Percentiles rank a stretch among this genome's conserved stretches.
These are phyloP conservation scores for Arothron firmamentum DNA, from an alignment of 2,113 vertebrate species.

Conservation along the genomic window DNA sequence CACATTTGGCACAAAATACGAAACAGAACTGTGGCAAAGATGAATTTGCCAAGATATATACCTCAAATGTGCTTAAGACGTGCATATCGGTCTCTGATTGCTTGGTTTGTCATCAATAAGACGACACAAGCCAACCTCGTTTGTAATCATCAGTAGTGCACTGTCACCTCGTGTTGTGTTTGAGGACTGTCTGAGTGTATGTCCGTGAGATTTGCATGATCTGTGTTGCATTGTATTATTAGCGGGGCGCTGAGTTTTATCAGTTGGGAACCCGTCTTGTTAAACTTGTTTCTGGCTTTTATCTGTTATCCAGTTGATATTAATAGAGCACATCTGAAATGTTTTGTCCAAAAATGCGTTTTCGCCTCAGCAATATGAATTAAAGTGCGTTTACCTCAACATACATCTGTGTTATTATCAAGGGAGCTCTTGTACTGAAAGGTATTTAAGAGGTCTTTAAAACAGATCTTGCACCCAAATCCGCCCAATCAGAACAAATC, in stretches of 20 bases:
- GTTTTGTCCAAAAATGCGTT: conserved; percentile 78
- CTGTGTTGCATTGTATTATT: conserved; percentile 77
- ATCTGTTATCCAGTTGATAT: conserved; percentile 56
- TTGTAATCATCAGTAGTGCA: conserved; percentile 34
- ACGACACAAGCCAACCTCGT: conserved; percentile 49
- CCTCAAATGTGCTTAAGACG: conserved; percentile 58
- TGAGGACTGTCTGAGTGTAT: conserved; percentile 77
- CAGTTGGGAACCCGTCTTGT: conserved; percentile 74
- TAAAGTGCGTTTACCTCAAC: conserved; percentile 77
- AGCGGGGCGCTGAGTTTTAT: conserved; percentile 91
- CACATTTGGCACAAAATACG: conserved; percentile 10
- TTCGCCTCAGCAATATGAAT: conserved; percentile 91
- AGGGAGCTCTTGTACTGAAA: not conserved
- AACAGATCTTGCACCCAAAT: not conserved
- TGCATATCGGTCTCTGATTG: conserved; percentile 33
- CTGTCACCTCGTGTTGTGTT: conserved; percentile 31
- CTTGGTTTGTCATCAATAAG: conserved; percentile 40
- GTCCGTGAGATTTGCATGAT: conserved; percentile 83
- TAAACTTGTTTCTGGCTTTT: conserved; percentile 42
- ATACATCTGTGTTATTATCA: conserved; percentile 40
- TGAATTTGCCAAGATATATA: conserved; percentile 43
- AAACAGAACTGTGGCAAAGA: conserved; percentile 16
- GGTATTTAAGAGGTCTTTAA: conserved; percentile 2
- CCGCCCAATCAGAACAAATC: not conserved
- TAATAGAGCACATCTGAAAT: conserved; percentile 66